Evolutionary conservation across 2,888 invertebrate species (phyloP), one percentile per base, ranked within the genome.

Genomic region (Chironomus tentans): DNA sequence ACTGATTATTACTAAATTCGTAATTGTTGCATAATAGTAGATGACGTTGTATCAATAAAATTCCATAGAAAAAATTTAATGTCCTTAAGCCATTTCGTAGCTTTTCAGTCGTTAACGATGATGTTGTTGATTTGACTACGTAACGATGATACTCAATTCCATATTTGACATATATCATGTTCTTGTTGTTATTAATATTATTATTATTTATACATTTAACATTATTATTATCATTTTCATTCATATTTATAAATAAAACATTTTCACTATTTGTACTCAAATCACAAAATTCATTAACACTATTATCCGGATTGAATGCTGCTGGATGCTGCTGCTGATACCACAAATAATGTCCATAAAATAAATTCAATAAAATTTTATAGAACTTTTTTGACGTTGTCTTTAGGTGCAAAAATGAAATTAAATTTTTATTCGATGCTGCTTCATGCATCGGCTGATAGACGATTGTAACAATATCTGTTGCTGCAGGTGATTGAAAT

Each of bases 41-140:
- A 72, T 61, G 72, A 56, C 72, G 62, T 61, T 72, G 72, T 21
- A 72, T 72, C 4, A 72, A 18, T 61, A 72, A 61, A 72, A 72
- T 72, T 28, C 62, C 62, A 15, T 61, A 72, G 28, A 72, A 61
- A 62, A 72, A 18, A 21, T 72, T 72, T 7, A 72, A 50, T 18
- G 62, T 62, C 24, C 50, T 48, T 12, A 22, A 50, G 56, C 56
- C 56, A 56, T 65, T 18, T 65, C 65, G 65, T 65, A 56, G 56
- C 56, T 56, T 56, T 18, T 56, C 56, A 56, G 56, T 56, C 56
- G 56, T 15, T 56, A 56, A 38, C 38, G 56, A 56, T 56, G 56
- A 56, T 56, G n/a, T 56, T 56, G 12, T 56, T 22, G 38, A 38
- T 38, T 38, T 38, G 38, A 70, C 47, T 50, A 50, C 10, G 50